Percentiles rank a stretch among this genome's conserved stretches.
Evolutionary conservation across 2,888 invertebrate species (phyloP).

Genomic region (Xestia rhomboidea): DNA sequence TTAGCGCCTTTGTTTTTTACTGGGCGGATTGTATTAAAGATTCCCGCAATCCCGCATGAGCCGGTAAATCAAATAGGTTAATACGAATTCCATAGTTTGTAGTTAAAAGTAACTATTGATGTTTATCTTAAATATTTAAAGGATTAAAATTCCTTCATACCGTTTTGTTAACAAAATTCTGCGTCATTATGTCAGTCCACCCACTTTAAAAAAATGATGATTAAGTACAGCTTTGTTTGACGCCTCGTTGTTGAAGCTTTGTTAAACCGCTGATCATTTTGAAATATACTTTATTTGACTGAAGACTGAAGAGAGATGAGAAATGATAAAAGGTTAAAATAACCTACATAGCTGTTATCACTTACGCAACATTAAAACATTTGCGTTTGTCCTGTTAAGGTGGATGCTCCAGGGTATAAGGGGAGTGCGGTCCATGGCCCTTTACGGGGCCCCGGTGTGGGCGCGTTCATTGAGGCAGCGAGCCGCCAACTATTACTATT

Average conservation of each 20-base stretch:
- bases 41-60: conserved; percentile 24
- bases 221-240: background rate
- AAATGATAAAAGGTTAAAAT: background rate
- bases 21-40: conserved; percentile 57
- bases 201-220: background rate
- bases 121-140: conserved; percentile 10
- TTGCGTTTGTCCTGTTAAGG: background rate
- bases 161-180: background rate
- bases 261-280: background rate
- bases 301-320: background rate
- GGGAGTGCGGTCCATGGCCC: too few species aligned
- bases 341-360: background rate
- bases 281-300: background rate
- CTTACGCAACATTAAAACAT: background rate
- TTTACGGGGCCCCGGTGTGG: too few species aligned
- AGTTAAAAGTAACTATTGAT: conserved; percentile 17
- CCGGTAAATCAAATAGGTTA: conserved; percentile 4
- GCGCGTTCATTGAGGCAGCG: too few species aligned
- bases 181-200: background rate
- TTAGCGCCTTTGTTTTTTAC: conserved; percentile 68
- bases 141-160: conserved; percentile 9
- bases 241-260: background rate
- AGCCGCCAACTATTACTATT: too few species aligned
- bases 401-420: too few species aligned
- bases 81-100: conserved; percentile 18